phyloP scores from a whole-genome alignment of 1,140 invertebrate species.

The Drosophila ercepeae region DNA sequence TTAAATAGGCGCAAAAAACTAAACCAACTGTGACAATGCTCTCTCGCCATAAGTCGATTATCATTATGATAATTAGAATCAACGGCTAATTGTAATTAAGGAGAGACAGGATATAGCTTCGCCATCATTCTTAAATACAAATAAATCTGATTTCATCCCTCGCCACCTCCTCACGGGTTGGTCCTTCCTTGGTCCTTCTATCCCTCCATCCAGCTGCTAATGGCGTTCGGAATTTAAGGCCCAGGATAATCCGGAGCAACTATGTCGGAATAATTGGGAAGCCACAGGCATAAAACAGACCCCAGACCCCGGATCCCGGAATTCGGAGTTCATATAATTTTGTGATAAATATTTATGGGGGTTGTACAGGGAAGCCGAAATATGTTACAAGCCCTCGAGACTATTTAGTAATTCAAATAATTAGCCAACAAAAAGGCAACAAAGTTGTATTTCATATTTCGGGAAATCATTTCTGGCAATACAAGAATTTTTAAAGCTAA shows the following conservation, averaged over 20 bases:
- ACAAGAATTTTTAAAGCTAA: too few relatives aligned
- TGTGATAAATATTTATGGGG: slow-evolving; percentile 39
- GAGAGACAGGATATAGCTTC: neutral
- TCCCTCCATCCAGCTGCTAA: slow-evolving; percentile 8
- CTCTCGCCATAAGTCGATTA: slow-evolving; percentile 44
- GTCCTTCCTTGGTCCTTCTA: neutral
- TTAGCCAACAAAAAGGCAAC: too few relatives aligned
- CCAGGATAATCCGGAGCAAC: slow-evolving; percentile 2
- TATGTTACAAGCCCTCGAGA: too few relatives aligned
- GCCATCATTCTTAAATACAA: slow-evolving; percentile 31
- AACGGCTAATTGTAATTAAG: slow-evolving; percentile 62
- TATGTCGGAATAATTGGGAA: slow-evolving; percentile 12
- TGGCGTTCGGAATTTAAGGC: slow-evolving; percentile 17
- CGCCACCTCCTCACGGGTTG: neutral
- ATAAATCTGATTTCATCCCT: slow-evolving; percentile 34
- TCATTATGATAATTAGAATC: slow-evolving; percentile 79
- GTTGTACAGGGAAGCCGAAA: neutral
- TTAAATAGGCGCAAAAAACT: slow-evolving; percentile 51
- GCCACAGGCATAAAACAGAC: slow-evolving; percentile 11
- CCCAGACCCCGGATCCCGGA: slow-evolving; percentile 5
- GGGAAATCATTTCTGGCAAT: too few relatives aligned
- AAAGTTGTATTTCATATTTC: too few relatives aligned
- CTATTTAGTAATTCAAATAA: too few relatives aligned
- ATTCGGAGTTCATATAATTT: slow-evolving; percentile 20
- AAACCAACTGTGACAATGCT: slow-evolving; percentile 59